phyloP scores from a whole-genome alignment of 2,888 invertebrate genomes.

The Ichneumon xanthorius region DNA sequence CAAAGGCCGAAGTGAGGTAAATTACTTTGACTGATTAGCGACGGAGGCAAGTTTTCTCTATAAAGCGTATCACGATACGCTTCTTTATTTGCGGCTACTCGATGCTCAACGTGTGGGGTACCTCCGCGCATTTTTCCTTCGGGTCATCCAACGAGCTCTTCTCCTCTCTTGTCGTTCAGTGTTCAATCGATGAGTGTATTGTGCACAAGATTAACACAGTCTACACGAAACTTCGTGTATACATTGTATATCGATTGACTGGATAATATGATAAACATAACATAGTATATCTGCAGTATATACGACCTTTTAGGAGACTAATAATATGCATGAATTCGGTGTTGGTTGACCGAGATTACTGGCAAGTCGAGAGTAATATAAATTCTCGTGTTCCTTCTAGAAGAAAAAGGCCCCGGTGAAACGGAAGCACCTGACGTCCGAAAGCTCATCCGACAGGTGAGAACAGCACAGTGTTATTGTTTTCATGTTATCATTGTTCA shows the following conservation, averaged over 20 bases:
- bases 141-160: constrained; percentile 12
- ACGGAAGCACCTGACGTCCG: constrained; percentile 87
- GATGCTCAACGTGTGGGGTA: constrained; percentile 19
- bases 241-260: constrained; percentile 36
- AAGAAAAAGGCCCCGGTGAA: constrained; percentile 87
- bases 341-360: constrained; percentile 71
- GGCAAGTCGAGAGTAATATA: constrained; percentile 69
- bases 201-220: neutral
- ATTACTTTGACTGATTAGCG: neutral
- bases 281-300: constrained; percentile 65
- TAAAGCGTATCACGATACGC: neutral
- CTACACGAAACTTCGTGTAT: constrained; percentile 12
- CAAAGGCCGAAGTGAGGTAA: constrained; percentile 1
- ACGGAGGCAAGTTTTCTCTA: neutral
- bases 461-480: constrained; percentile 8
- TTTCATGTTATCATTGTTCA: too few species aligned
- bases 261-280: constrained; percentile 35
- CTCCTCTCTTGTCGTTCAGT: neutral
- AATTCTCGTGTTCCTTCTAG: constrained; percentile 79
- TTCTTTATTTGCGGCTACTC: constrained; percentile 7
- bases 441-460: constrained; percentile 87
- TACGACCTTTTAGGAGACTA: constrained; percentile 67
- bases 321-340: constrained; percentile 81
- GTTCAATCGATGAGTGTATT: constrained; percentile 1
- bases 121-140: neutral